Evolutionary conservation across 2,113 vertebrate genomes (phyloP), one percentile per base, ranked within the genome.

Genomic region (Panthera tigris): DNA sequence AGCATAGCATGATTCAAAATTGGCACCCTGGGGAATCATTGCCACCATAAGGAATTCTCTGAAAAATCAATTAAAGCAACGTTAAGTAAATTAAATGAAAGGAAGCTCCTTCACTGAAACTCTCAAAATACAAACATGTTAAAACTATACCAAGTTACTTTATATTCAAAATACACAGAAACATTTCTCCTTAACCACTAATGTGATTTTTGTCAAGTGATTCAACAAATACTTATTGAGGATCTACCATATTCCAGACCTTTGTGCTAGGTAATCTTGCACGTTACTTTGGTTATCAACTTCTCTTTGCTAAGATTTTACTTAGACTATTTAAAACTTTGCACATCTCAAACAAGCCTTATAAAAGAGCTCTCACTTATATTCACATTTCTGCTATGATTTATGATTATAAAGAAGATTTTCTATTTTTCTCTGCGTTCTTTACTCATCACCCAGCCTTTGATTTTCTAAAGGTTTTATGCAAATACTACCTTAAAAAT

Each of bases 31-130:
- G 80, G 83, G 61, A 93, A 86, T 87, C 48, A 86, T 39, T 97
- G 80, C 52, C 36, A 89, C 84, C 39, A 92, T 88, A 91, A 97
- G 65, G 48, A 95, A 89, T 96, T 96, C 57, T 94, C 50, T 95
- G 68, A 91, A 96, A 98, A 96, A 90, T 96, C 97, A 97, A 96
- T 96, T 94, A 95, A 95, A 89, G 41, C 63, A 96, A 95, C 92
- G 68, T 95, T 92, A 90, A 97, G 84, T 74, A 96, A 97, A 91
- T 94, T 88, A 97, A 95, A 92, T 96, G 92, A 95, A 94, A 55
- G 25, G 65, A 89, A 65, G 57, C 41, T 88, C 88, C 55, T 80
- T 92, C 39, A 78, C 4, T 48, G 52, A 82, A 94, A 69, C 19
- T 86, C 50, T 92, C 79, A 92, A 95, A 96, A 96, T 95, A 79